A percentile compares a stretch with the other conserved stretches of the same genome.
Evolutionary conservation across 2,888 invertebrate species (phyloP).

Genomic region (Pharmacophagus antenor): DNA sequence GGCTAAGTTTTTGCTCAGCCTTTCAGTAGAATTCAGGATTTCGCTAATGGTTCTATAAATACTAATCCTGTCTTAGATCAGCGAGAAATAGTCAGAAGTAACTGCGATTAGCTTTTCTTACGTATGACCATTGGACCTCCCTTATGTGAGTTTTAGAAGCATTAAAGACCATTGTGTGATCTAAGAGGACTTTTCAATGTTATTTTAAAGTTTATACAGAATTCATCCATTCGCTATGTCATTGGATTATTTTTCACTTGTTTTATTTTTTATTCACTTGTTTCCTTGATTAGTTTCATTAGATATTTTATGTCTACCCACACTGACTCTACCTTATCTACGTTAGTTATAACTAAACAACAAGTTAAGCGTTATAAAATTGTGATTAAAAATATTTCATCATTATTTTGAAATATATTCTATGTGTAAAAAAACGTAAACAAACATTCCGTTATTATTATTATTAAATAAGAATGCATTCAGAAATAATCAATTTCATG

Average conservation of each 20-base stretch:
- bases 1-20: neutral
- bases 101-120: constrained; percentile 16
- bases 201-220: no score
- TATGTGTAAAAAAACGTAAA: neutral
- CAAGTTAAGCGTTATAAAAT: no score
- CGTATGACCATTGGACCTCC: constrained; percentile 9
- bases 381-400: no score
- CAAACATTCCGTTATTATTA: neutral
- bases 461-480: neutral
- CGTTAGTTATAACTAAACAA: no score
- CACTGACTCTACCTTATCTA: no score
- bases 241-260: no score
- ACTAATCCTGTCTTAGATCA: constrained; percentile 11
- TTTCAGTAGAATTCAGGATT: neutral
- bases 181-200: no score
- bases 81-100: constrained; percentile 11
- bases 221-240: no score
- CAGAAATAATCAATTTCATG: neutral
- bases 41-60: constrained; percentile 4
- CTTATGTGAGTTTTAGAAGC: neutral
- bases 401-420: no score
- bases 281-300: no score
- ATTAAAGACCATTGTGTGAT: neutral
- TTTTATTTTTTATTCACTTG: no score
- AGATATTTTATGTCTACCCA: no score